Conservation (phyloP, 2,888 invertebrate species). For the Lamellibrachia columna region DNA sequence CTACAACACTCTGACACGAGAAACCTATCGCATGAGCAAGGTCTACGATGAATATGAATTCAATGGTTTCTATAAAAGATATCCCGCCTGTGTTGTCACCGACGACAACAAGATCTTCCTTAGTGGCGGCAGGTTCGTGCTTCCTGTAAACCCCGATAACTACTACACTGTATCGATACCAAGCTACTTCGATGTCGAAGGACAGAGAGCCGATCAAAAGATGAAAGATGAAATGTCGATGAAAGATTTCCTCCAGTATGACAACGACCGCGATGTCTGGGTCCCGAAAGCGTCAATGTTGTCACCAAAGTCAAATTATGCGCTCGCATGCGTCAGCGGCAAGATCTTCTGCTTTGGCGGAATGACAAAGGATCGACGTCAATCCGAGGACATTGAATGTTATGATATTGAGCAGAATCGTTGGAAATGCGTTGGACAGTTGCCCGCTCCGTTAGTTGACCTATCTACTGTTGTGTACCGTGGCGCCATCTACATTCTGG, state of each 20-base stretch:
- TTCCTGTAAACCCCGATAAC: constrained; percentile 51
- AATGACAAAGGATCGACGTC: constrained; percentile 61
- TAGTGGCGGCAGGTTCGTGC: constrained; percentile 62
- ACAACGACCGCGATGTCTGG: constrained; percentile 62
- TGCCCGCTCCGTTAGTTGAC: constrained; percentile 62
- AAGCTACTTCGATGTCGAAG: no score
- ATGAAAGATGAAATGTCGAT: constrained; percentile 60
- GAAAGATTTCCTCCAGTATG: constrained; percentile 60
- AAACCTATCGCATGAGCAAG: constrained; percentile 58
- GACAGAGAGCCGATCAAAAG: constrained; percentile 52
- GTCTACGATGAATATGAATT: constrained; percentile 52
- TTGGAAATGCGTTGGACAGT: constrained; percentile 63
- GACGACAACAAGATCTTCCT: constrained; percentile 58
- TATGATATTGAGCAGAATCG: constrained; percentile 59
- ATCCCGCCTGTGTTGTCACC: constrained; percentile 59
- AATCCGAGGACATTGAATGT: constrained; percentile 61
- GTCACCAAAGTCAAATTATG: constrained; percentile 63
- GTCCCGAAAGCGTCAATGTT: constrained; percentile 57
- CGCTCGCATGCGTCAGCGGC: constrained; percentile 53
- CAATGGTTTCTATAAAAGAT: constrained; percentile 57
- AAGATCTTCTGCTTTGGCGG: constrained; percentile 63
- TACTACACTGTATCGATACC: constrained; percentile 48
- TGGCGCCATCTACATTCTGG: constrained; percentile 58
- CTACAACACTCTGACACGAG: constrained; percentile 61
- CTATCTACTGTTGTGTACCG: constrained; percentile 54